Percentiles rank a stretch among this genome's conserved stretches.
Evolutionary conservation across 2,797 vertebrate species (phyloP).

Genomic region (Sebastes nivosus): DNA sequence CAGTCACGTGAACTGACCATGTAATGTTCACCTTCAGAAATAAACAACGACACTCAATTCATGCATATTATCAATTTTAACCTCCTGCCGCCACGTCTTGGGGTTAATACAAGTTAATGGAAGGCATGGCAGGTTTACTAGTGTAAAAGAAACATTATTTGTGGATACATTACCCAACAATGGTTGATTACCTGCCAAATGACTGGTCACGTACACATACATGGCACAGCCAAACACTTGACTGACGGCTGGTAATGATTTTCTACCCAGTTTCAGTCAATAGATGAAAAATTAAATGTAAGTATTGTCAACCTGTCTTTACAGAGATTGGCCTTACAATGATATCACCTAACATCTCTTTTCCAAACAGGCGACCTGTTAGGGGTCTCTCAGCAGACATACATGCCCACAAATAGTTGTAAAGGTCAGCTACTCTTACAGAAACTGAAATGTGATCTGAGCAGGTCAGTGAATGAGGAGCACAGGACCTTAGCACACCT

Average conservation of each 20-base stretch:
- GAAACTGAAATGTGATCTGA: constrained; percentile 67
- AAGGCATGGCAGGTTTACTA: neutral
- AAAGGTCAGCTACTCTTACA: constrained; percentile 56
- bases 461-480: constrained; percentile 48
- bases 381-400: constrained; percentile 13
- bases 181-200: constrained; percentile 7
- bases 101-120: neutral
- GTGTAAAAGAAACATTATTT: neutral
- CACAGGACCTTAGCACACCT: constrained; percentile 41
- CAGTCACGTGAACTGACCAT: constrained; percentile 10
- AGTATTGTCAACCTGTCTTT: neutral
- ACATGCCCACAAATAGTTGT: constrained; percentile 41
- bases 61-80: neutral
- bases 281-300: neutral
- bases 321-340: neutral
- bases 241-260: neutral
- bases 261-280: neutral
- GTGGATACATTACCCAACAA: neutral
- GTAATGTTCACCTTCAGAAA: constrained; percentile 18
- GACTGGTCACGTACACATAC: neutral
- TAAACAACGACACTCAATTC: neutral
- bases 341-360: neutral
- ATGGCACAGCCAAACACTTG: constrained; percentile 4
- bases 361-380: constrained; percentile 20
- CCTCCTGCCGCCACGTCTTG: neutral